Percentiles rank a stretch among this genome's conserved stretches.
Conservation (phyloP, 2,797 vertebrate species). For the Clarias pachynema region DNA sequence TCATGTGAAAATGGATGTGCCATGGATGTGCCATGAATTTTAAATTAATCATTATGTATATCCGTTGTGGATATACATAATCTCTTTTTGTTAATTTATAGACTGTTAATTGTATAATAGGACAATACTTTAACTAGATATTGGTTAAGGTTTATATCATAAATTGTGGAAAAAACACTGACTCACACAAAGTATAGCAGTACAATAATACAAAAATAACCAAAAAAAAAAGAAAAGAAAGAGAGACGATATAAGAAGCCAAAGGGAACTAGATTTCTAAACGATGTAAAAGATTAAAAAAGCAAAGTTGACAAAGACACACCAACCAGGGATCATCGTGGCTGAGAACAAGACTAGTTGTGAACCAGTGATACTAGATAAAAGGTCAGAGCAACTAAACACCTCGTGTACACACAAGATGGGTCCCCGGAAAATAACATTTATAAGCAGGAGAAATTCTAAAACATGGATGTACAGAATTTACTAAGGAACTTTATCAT, state of each 20-base stretch:
- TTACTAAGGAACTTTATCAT: neutral
- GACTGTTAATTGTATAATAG: neutral
- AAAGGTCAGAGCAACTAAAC: too few species aligned
- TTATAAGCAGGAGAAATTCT: too few species aligned
- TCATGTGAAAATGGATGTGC: neutral
- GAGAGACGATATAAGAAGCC: neutral
- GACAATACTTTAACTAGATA: neutral
- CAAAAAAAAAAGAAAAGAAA: neutral
- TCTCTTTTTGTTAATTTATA: neutral
- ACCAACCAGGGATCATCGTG: neutral
- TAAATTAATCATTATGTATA: too few species aligned
- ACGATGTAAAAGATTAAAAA: neutral
- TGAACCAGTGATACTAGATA: too few species aligned
- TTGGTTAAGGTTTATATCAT: neutral
- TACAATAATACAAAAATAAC: neutral
- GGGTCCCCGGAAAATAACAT: too few species aligned
- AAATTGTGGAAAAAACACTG: too few species aligned
- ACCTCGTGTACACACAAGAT: too few species aligned
- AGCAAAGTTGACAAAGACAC: neutral
- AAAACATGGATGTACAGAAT: neutral
- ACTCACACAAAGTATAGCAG: too few species aligned
- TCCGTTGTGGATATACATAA: too few species aligned
- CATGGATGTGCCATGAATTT: neutral
- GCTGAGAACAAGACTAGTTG: neutral
- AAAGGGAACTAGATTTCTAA: neutral